Conservation (phyloP, 2,888 invertebrate species). For the Drosophila barbarae region DNA sequence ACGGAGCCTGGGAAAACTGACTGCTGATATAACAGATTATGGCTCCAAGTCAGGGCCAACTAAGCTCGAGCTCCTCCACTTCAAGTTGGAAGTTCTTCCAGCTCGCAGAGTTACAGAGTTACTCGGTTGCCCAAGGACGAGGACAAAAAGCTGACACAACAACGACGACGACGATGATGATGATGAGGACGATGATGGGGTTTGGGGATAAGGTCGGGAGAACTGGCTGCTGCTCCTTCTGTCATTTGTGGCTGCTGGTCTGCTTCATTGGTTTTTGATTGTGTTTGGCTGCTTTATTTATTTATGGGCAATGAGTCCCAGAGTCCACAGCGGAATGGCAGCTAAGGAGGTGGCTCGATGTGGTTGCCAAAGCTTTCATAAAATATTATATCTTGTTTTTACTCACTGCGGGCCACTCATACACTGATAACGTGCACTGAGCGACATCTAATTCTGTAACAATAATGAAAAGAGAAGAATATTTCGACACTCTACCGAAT, state of each 20-base stretch:
- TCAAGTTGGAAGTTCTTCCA: background rate
- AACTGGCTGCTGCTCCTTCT: conserved; percentile 24
- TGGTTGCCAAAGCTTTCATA: conserved; percentile 48
- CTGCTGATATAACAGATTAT: conserved; percentile 13
- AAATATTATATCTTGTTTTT: conserved; percentile 62
- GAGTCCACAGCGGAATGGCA: conserved; percentile 7
- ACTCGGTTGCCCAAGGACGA: conserved; percentile 43
- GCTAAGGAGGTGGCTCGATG: background rate
- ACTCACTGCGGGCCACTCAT: conserved; percentile 18
- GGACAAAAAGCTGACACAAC: conserved; percentile 39
- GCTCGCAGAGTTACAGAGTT: conserved; percentile 5
- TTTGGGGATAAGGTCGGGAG: conserved; percentile 3
- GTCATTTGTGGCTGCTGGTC: conserved; percentile 66
- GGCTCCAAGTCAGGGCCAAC: conserved; percentile 22
- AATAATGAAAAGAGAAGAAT: too few species aligned
- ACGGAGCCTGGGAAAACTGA: background rate
- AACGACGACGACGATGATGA: conserved; percentile 6
- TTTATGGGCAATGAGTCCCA: conserved; percentile 52
- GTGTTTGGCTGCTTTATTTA: conserved; percentile 70
- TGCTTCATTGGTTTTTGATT: conserved; percentile 70
- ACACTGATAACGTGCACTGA: conserved; percentile 3
- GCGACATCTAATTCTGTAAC: background rate
- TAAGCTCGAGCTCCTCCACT: background rate
- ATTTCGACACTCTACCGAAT: too few species aligned
- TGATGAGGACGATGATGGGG: conserved; percentile 18